These are phyloP conservation scores for Rhynchonycteris naso DNA, from an alignment of 2,797 vertebrate species.

Conservation along the genomic window DNA sequence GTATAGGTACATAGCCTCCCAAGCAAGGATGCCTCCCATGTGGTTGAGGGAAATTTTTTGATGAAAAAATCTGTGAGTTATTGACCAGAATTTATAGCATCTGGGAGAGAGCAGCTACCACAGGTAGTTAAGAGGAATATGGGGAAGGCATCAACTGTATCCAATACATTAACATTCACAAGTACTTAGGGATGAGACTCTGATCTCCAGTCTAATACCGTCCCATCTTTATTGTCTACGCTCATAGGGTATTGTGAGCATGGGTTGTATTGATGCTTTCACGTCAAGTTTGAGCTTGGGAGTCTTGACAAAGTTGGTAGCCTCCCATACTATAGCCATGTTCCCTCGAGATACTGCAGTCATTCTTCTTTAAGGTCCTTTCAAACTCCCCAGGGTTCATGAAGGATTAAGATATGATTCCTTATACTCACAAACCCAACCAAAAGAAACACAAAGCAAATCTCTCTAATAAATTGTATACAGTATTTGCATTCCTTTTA, in stretches of 20 bases:
- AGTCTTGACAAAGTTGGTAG: neutral
- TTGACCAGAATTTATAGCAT: neutral
- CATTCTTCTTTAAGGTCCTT: neutral
- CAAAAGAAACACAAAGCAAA: constrained; percentile 26
- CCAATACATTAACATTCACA: neutral
- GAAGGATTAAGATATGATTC: neutral
- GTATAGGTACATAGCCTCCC: neutral
- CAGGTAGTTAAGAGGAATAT: neutral
- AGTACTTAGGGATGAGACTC: neutral
- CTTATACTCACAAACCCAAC: neutral
- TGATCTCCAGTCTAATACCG: neutral
- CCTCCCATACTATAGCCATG: neutral
- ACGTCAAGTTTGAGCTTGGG: neutral
- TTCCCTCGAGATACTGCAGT: neutral
- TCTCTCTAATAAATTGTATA: neutral
- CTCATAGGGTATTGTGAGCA: neutral
- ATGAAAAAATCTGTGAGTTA: neutral
- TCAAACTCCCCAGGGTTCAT: neutral
- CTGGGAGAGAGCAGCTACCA: neutral
- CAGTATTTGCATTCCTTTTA: neutral
- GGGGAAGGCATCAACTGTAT: neutral
- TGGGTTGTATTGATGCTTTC: neutral
- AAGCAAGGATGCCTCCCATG: neutral
- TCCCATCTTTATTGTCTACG: neutral
- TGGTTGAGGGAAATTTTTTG: neutral